phyloP scores from a whole-genome alignment of 37 sponge, comb jelly and placozoan species.

The Trichoplax adhaerens region DNA sequence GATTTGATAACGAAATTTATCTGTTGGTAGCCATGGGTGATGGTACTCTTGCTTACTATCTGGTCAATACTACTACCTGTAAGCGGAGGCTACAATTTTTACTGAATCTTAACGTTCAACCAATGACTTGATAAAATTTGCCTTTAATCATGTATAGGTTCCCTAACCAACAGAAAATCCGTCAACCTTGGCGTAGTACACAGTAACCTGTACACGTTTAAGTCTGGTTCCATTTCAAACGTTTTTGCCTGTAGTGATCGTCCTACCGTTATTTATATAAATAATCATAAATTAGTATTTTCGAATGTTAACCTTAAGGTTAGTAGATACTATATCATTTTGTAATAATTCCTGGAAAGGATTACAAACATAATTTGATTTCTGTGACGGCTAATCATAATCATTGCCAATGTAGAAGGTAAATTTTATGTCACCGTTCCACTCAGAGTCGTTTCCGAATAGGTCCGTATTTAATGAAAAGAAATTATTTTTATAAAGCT shows the following conservation, averaged over 20 bases:
- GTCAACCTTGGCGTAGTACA: constrained; percentile 66
- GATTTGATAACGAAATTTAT: constrained; percentile 37
- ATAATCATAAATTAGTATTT: constrained; percentile 70
- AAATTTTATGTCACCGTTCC: too few relatives aligned
- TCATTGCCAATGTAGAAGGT: too few relatives aligned
- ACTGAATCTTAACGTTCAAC: too few relatives aligned
- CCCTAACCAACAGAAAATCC: neutral
- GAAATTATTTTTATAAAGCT: too few relatives aligned
- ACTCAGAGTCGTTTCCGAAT: too few relatives aligned
- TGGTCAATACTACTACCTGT: constrained; percentile 42
- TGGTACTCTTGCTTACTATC: constrained; percentile 64
- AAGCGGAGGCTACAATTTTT: neutral
- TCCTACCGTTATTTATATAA: constrained; percentile 85
- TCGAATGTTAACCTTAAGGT: constrained; percentile 86
- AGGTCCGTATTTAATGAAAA: too few relatives aligned
- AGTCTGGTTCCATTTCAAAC: constrained; percentile 28
- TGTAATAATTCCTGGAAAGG: too few relatives aligned
- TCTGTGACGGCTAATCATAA: too few relatives aligned
- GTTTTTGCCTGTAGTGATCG: constrained; percentile 90
- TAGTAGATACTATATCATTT: neutral
- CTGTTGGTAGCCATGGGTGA: constrained; percentile 84
- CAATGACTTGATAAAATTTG: too few relatives aligned
- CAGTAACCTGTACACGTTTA: constrained; percentile 43
- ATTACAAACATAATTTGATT: too few relatives aligned
- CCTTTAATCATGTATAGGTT: too few relatives aligned